phyloP scores from a whole-genome alignment of 2,797 vertebrate species.

The Enteromius anoplus region DNA sequence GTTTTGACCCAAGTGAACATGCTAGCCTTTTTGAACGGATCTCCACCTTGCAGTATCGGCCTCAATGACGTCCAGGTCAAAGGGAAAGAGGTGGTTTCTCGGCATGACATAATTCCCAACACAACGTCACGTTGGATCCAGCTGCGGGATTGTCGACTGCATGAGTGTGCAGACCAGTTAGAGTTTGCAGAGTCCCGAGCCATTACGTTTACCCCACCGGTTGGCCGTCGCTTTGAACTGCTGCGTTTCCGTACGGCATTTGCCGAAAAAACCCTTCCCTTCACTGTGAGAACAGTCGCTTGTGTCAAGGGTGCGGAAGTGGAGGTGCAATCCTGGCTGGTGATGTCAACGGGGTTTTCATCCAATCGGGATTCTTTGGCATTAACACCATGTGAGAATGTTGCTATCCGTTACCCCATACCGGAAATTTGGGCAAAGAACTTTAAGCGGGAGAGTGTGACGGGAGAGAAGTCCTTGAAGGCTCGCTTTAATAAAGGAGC shows the following conservation, averaged over 20 bases:
- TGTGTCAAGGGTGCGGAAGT: slow-evolving; percentile 85
- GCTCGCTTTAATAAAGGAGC: slow-evolving; percentile 89
- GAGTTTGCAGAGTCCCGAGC: slow-evolving; percentile 75
- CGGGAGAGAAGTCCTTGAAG: slow-evolving; percentile 87
- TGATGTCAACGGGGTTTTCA: slow-evolving; percentile 86
- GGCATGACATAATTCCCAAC: slow-evolving; percentile 88
- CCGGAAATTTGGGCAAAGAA: slow-evolving; percentile 89
- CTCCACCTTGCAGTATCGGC: slow-evolving; percentile 82
- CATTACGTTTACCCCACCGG: slow-evolving; percentile 81
- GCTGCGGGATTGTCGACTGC: slow-evolving; percentile 79
- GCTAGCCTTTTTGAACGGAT: slow-evolving; percentile 84
- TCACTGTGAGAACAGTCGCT: slow-evolving; percentile 83
- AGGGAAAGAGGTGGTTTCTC: slow-evolving; percentile 87
- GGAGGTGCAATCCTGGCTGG: slow-evolving; percentile 88
- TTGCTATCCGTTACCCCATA: slow-evolving; percentile 85
- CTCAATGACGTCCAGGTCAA: slow-evolving; percentile 87
- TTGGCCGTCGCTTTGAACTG: slow-evolving; percentile 84
- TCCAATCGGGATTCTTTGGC: slow-evolving; percentile 83
- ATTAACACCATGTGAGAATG: slow-evolving; percentile 87
- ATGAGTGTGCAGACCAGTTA: slow-evolving; percentile 78
- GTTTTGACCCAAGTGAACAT: slow-evolving; percentile 81
- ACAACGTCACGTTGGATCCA: slow-evolving; percentile 89
- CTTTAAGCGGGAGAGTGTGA: slow-evolving; percentile 84
- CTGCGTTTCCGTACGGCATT: slow-evolving; percentile 84
- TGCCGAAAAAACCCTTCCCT: slow-evolving; percentile 85